These are phyloP conservation scores for Tragulus kanchil DNA, from an alignment of 2,113 vertebrate genomes.

Conservation along the genomic window DNA sequence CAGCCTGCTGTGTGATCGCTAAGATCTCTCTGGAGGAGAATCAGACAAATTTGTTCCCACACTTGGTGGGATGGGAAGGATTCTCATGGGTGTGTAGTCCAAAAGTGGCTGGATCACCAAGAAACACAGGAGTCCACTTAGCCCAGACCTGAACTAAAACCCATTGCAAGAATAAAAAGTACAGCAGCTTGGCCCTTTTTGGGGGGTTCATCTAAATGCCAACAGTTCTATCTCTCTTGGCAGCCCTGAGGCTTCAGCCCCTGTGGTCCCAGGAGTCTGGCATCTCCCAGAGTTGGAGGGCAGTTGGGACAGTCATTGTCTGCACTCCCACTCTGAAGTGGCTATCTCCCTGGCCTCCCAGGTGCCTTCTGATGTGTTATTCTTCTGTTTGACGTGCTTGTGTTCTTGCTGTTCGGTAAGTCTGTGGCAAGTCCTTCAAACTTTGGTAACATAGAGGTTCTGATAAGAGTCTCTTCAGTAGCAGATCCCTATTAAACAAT, in stretches of 20 bases:
- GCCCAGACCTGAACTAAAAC: slow-evolving; percentile 20
- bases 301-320: neutral
- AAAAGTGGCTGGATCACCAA: neutral
- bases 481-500: slow-evolving; percentile 66
- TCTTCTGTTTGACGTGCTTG: neutral
- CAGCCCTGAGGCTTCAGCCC: neutral
- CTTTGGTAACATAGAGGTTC: slow-evolving; percentile 47
- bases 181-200: neutral
- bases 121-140: neutral
- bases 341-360: neutral
- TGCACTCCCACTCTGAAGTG: neutral
- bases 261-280: neutral
- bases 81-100: neutral
- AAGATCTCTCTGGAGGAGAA: slow-evolving; percentile 58
- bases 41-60: slow-evolving; percentile 48
- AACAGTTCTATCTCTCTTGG: slow-evolving; percentile 44
- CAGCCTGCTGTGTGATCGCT: slow-evolving; percentile 31
- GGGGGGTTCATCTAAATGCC: neutral
- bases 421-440: neutral
- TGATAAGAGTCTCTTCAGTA: slow-evolving; percentile 56
- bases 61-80: neutral
- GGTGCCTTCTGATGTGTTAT: slow-evolving; percentile 10
- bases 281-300: neutral
- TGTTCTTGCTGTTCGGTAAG: neutral
- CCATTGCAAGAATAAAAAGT: neutral